Conservation (phyloP, 30 jellyfish, hydroid and myxozoan species). For the Chrysaora quinquecirrha region DNA sequence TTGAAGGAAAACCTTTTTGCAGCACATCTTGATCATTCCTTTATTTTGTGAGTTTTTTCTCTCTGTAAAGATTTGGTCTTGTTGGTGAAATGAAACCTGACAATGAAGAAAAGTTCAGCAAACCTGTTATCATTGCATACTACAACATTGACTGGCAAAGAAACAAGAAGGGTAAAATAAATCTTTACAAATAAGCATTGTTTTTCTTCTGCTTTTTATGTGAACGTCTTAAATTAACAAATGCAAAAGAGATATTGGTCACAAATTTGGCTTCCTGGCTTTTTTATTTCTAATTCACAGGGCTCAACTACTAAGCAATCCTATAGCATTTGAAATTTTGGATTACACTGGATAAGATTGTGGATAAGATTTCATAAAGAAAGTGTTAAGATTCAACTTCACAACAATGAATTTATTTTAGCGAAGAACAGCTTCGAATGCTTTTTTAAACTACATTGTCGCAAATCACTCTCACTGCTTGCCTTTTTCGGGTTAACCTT, state of each 20-base stretch:
- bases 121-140: slow-evolving; percentile 81
- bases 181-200: background rate
- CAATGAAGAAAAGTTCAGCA: slow-evolving; percentile 63
- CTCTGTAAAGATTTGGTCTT: too few relatives aligned
- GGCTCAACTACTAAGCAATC: background rate
- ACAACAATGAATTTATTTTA: too few relatives aligned
- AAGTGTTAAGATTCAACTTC: too few relatives aligned
- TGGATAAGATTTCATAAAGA: too few relatives aligned
- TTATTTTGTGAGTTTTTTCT: too few relatives aligned
- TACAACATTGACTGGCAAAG: slow-evolving; percentile 85
- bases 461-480: too few relatives aligned
- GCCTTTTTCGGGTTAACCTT: too few relatives aligned
- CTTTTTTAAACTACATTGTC: too few relatives aligned
- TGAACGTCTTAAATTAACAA: background rate
- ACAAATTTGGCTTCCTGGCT: background rate
- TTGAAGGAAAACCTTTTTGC: too few relatives aligned
- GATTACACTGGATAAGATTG: too few relatives aligned
- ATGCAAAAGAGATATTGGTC: background rate
- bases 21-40: too few relatives aligned
- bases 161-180: slow-evolving; percentile 66
- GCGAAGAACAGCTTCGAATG: too few relatives aligned
- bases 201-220: background rate
- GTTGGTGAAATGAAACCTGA: slow-evolving; percentile 86
- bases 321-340: background rate
- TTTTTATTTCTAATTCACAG: background rate